phyloP scores from a whole-genome alignment of 2,888 invertebrate species.

The Drosophila fungiperda region DNA sequence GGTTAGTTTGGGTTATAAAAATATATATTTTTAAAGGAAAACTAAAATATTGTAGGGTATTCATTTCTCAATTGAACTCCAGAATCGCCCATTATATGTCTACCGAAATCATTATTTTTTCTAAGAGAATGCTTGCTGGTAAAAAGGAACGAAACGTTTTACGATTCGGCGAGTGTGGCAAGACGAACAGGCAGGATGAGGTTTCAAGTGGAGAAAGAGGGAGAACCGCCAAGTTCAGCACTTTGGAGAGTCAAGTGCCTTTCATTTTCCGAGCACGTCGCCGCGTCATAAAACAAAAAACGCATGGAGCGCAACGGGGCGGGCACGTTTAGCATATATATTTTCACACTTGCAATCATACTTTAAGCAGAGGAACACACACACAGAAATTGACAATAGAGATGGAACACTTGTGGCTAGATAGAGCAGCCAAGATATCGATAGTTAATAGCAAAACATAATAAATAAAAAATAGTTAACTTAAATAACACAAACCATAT shows the following conservation, averaged over 20 bases:
- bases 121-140: slow-evolving; percentile 31
- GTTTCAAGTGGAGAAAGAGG: neutral
- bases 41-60: slow-evolving; percentile 24
- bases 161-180: slow-evolving; percentile 75
- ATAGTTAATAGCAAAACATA: neutral
- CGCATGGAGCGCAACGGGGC: slow-evolving; percentile 66
- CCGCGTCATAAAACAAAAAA: slow-evolving; percentile 78
- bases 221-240: slow-evolving; percentile 74
- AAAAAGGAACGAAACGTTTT: slow-evolving; percentile 68
- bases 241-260: slow-evolving; percentile 79
- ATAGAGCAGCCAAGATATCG: neutral
- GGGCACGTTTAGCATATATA: slow-evolving; percentile 79
- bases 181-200: slow-evolving; percentile 12
- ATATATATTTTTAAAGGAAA: neutral
- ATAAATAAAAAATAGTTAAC: neutral
- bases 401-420: slow-evolving; percentile 37
- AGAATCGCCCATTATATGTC: slow-evolving; percentile 21
- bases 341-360: slow-evolving; percentile 81
- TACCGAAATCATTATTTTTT: slow-evolving; percentile 15
- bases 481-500: neutral
- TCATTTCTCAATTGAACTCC: slow-evolving; percentile 14
- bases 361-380: slow-evolving; percentile 70
- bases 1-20: neutral
- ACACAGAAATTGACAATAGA: slow-evolving; percentile 38
- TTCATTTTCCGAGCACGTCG: slow-evolving; percentile 79